phyloP scores from a whole-genome alignment of 2,888 invertebrate species.

The Caenorhabditis uteleia region DNA sequence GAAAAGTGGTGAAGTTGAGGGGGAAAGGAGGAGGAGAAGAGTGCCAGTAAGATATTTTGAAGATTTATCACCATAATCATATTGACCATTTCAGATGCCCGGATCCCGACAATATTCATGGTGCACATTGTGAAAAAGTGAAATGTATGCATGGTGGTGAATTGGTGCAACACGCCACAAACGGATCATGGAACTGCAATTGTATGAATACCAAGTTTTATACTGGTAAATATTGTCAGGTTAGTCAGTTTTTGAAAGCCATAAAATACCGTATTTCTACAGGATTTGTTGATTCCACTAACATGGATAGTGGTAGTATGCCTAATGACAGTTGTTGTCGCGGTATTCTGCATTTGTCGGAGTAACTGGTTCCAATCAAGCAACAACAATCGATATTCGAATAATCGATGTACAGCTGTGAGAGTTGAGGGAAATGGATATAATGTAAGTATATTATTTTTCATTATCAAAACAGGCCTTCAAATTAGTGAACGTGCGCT shows the following conservation, averaged over 20 bases:
- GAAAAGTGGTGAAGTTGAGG: constrained; percentile 27
- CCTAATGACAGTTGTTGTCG: constrained; percentile 8
- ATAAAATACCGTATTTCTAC: background rate
- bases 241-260: background rate
- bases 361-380: constrained; percentile 20
- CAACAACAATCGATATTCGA: too few relatives aligned
- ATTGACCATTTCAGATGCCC: constrained; percentile 48
- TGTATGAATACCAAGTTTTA: constrained; percentile 52
- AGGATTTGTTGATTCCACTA: constrained; percentile 11
- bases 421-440: too few relatives aligned
- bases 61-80: background rate
- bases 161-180: constrained; percentile 26
- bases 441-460: background rate
- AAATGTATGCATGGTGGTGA: constrained; percentile 54
- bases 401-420: too few relatives aligned
- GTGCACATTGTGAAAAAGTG: constrained; percentile 61
- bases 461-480: background rate
- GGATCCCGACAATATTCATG: constrained; percentile 55
- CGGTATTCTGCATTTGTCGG: constrained; percentile 19
- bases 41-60: constrained; percentile 26
- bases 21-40: constrained; percentile 1
- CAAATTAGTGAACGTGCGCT: background rate
- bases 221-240: constrained; percentile 41
- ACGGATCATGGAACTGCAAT: constrained; percentile 50
- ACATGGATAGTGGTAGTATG: constrained; percentile 2